A percentile compares a stretch with the other conserved stretches of the same genome.
Conservation (phyloP, 2,888 invertebrate genomes). For the Dexiosoma caninum region DNA sequence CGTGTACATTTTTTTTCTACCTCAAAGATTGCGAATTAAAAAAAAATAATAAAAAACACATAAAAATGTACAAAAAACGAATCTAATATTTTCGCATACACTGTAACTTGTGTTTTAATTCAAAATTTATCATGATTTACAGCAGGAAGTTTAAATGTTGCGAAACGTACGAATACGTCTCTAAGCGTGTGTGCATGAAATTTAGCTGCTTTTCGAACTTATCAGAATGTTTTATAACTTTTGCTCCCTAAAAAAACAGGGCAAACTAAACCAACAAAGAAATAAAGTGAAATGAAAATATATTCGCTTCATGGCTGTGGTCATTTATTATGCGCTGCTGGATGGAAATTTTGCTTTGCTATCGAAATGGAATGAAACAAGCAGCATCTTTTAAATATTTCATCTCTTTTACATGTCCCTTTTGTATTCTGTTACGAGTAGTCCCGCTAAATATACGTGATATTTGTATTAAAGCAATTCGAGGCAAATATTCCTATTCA, state of each 20-base stretch:
- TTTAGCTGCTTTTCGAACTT: constrained; percentile 17
- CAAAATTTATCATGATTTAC: constrained; percentile 59
- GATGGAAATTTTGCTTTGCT: neutral
- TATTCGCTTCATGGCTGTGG: neutral
- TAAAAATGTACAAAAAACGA: neutral
- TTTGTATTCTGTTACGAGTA: neutral
- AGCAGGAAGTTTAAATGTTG: constrained; percentile 57
- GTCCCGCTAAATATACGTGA: neutral
- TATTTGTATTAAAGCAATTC: constrained; percentile 4
- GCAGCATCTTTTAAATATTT: constrained; percentile 5
- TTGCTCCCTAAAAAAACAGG: neutral
- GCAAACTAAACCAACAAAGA: neutral
- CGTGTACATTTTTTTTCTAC: neutral
- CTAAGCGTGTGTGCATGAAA: neutral
- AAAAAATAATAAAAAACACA: constrained; percentile 14
- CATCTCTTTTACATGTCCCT: neutral
- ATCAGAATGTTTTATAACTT: constrained; percentile 21
- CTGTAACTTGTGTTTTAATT: constrained; percentile 30
- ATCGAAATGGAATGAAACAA: neutral
- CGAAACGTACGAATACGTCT: neutral
- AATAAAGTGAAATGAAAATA: neutral
- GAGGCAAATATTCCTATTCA: constrained; percentile 24
- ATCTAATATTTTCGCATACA: constrained; percentile 31
- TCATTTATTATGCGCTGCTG: constrained; percentile 9
- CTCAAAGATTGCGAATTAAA: constrained; percentile 18